Conservation (phyloP, 2,797 vertebrate genomes). For the Peromyscus attwateri region DNA sequence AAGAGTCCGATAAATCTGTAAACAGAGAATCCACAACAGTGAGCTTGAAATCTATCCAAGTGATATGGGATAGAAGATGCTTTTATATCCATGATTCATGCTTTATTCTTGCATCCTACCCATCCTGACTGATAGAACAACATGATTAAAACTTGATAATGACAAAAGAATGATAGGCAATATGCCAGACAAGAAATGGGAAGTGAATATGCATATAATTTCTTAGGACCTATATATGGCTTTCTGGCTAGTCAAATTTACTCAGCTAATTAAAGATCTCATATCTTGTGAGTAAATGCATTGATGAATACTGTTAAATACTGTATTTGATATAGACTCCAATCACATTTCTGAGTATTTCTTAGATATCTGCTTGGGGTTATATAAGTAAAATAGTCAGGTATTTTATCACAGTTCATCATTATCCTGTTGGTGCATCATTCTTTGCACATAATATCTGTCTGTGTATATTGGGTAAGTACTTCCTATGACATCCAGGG, state of each 20-base stretch:
- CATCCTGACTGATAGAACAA: constrained; percentile 12
- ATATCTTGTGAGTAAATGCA: background rate
- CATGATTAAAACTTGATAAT: constrained; percentile 42
- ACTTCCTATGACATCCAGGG: background rate
- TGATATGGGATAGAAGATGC: background rate
- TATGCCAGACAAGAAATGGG: background rate
- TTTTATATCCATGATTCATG: constrained; percentile 7
- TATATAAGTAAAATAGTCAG: background rate
- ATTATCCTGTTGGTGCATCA: background rate
- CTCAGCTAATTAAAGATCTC: background rate
- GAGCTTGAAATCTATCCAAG: constrained; percentile 59
- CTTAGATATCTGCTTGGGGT: constrained; percentile 14
- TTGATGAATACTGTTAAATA: constrained; percentile 24
- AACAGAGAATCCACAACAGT: constrained; percentile 78
- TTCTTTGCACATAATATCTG: background rate
- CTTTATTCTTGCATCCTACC: background rate
- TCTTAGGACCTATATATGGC: background rate
- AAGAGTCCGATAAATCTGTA: constrained; percentile 83
- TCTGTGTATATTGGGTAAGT: background rate
- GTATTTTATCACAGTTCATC: background rate
- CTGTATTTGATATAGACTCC: background rate
- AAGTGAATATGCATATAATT: constrained; percentile 17
- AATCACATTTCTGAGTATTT: background rate
- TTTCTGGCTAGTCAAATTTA: background rate
- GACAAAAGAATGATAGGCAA: constrained; percentile 39